Base-by-base conservation (phyloP, 2,888 invertebrate genomes). In the Cephus pygmeus region DNA sequence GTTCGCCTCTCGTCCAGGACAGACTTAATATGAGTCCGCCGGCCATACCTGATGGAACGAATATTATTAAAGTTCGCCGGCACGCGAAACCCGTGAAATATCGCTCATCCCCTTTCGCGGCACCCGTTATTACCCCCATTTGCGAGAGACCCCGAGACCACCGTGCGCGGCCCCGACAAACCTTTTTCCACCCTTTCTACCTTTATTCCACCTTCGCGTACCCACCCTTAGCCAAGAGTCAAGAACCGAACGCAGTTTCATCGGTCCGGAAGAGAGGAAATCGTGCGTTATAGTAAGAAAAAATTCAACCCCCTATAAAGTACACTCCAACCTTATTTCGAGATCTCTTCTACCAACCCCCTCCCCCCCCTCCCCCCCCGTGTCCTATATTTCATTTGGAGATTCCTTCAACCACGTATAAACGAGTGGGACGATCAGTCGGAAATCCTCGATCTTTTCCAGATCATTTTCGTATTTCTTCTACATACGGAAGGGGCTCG, bases 11-110 rank as follows among this genome's bases (percentile, higher is more conserved):
- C 82, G 83, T 82, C 84, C 84, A 71, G 86, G 84, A 83, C 87
- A 85, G 89, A 90, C 89, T 90, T 90, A 90, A 90, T 90, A 90
- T 87, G 89, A 89, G 89, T 84, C 88, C 84, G 85, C 88, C 85
- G 85, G 86, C 89, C 87, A 90, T 90, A 89, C 90, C 90, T 90
- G 91, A 91, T 90, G 91, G 89, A 90, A 90, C 89, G 91, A 91
- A 91, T 91, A 91, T 91, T 91, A 91, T 91, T 91, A 91, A 91
- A 91, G 90, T 91, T 91, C 85, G 88, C 88, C 86, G 84, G 88
- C 89, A 87, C 89, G 88, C 90, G 88, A 90, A 89, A 89, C 89
- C 88, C 86, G 89, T 91, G 90, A 90, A 90, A 91, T 91, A 90
- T 90, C 88, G 89, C 85, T 85, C 79, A 81, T 77, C 76, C 77